Percentiles rank a stretch among this genome's conserved stretches.
phyloP scores from a whole-genome alignment of 1,140 invertebrate species.

The Samia ricini region DNA sequence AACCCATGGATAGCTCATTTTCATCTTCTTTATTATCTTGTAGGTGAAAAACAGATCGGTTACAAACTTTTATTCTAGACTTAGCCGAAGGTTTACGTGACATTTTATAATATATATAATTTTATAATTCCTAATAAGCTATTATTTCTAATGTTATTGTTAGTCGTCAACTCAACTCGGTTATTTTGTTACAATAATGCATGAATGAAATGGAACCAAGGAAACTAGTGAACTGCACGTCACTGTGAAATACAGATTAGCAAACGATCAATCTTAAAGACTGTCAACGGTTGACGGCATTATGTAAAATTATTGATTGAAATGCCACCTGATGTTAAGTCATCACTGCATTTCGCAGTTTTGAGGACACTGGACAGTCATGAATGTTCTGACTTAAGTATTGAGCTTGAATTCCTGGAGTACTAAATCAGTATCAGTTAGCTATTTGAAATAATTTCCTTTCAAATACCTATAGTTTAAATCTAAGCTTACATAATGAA shows the following conservation, averaged over 20 bases:
- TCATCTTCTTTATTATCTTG: slow-evolving; percentile 83
- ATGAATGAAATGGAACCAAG: not conserved
- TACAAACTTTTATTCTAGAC: slow-evolving; percentile 70
- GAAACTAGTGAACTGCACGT: not conserved
- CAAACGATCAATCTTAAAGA: too few relatives aligned
- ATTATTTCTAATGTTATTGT: slow-evolving; percentile 7
- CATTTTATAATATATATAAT: slow-evolving; percentile 70
- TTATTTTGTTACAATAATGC: not conserved
- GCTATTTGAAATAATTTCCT: too few relatives aligned
- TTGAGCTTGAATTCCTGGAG: too few relatives aligned
- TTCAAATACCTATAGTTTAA: too few relatives aligned
- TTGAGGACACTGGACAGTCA: too few relatives aligned
- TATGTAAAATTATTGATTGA: not conserved
- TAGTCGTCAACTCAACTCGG: not conserved
- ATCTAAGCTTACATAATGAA: too few relatives aligned
- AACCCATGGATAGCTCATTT: slow-evolving; percentile 80
- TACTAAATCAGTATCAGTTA: too few relatives aligned
- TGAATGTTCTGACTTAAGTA: too few relatives aligned
- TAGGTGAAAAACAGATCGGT: slow-evolving; percentile 82
- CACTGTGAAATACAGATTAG: not conserved
- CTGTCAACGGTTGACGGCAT: not conserved
- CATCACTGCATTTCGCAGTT: too few relatives aligned
- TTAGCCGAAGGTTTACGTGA: slow-evolving; percentile 75
- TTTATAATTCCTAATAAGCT: not conserved
- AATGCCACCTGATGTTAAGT: not conserved